Base-by-base conservation (phyloP, 2,888 invertebrate species). In the Chymomyza procnemis region DNA sequence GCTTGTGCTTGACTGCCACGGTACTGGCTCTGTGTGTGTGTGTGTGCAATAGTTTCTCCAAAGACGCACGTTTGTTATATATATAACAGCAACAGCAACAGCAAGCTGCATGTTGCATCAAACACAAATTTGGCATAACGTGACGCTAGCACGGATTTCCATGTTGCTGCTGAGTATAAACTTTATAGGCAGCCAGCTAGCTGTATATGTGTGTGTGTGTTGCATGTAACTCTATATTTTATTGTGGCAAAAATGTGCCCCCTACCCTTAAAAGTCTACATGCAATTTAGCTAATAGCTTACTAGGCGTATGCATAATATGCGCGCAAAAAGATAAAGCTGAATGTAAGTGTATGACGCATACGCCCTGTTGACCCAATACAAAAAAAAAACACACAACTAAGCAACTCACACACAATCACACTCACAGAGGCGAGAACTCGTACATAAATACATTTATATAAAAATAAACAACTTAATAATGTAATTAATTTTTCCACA, bases 101-200 rank as follows among this genome's bases (percentile, higher is more conserved):
- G 19, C 62, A 56, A 12, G 59, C 71, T 78, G 76, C 76, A 77
- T 77, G 76, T 72, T 74, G 78, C 56, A 56, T 8, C 78, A 73
- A 65, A 66, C 14, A 47, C 14, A 55, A 46, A 57, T 70, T 71
- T 74, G 66, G 56, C 70, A 41, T 18, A 57, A 71, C 72, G 74
- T 76, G 71, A 69, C 73, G 71, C 16, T 71, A 65, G 64, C 76
- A 73, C 58, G 61, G 30, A 64, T 66, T 54, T 63, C 62, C 73
- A 55, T 66, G 68, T 75, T 71, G 64, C 66, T 41, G 21, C 21
- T 60, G 41, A 52, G 54, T 48, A 14, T 30, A 8, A 26, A 26
- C 4, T 26, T 26, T 26, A 18, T 46, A 12, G 59, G 52, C 54
- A 6, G 26, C 3, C 41, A 57, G n/a, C n/a, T n/a, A n/a, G n/a